phyloP scores from a whole-genome alignment of 2,888 invertebrate species.

The Patella caerulea region DNA sequence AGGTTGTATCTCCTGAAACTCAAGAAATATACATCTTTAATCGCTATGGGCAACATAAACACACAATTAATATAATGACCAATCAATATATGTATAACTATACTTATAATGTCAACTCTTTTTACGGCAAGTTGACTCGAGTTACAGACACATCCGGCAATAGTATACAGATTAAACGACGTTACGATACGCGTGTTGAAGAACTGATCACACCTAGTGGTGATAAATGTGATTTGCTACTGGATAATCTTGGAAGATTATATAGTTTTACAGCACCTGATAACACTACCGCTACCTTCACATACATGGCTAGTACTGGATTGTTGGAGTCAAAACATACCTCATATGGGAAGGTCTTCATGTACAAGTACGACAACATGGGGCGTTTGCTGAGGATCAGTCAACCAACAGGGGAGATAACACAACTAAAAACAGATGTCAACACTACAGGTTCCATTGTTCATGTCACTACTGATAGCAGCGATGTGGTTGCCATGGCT shows the following conservation, averaged over 20 bases:
- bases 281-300: constrained; percentile 93
- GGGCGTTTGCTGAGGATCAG: constrained; percentile 89
- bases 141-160: constrained; percentile 92
- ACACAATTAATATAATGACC: constrained; percentile 94
- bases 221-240: constrained; percentile 76
- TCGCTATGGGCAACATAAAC: constrained; percentile 92
- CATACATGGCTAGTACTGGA: constrained; percentile 90
- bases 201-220: constrained; percentile 76
- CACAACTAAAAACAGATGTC: constrained; percentile 73
- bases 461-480: constrained; percentile 69
- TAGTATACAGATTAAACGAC: constrained; percentile 86
- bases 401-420: constrained; percentile 92
- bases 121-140: constrained; percentile 92
- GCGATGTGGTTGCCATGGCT: constrained; percentile 68
- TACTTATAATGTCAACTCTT: constrained; percentile 96
- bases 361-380: constrained; percentile 91
- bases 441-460: constrained; percentile 70
- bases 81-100: constrained; percentile 95
- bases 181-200: constrained; percentile 84
- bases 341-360: constrained; percentile 82
- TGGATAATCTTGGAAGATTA: constrained; percentile 93
- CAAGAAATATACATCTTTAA: constrained; percentile 82
- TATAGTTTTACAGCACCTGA: constrained; percentile 90
- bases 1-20: constrained; percentile 92
- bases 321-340: constrained; percentile 77